phyloP scores from a whole-genome alignment of 2,113 vertebrate genomes.

The Amia ocellicauda region DNA sequence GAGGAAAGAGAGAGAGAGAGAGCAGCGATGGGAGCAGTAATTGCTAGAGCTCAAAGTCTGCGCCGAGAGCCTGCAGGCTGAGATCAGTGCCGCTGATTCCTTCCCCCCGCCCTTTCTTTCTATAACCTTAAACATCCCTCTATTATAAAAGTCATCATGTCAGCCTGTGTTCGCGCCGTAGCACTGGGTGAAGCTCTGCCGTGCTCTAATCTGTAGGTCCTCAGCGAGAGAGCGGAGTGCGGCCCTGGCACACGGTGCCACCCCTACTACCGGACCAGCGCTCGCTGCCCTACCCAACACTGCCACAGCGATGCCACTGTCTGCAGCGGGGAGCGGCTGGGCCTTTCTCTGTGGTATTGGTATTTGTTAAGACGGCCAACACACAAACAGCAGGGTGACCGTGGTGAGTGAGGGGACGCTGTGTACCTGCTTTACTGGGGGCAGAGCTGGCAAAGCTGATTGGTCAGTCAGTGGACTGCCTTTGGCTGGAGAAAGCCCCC shows the following conservation, averaged over 20 bases:
- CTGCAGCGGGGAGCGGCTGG: neutral
- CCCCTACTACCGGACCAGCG: too few relatives aligned
- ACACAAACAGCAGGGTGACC: too few relatives aligned
- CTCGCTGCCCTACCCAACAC: too few relatives aligned
- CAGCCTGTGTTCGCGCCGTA: slow-evolving; percentile 62
- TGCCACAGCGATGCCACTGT: too few relatives aligned
- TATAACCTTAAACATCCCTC: slow-evolving; percentile 77
- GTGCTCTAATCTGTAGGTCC: slow-evolving; percentile 49
- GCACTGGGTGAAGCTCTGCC: slow-evolving; percentile 67
- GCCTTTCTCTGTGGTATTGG: neutral
- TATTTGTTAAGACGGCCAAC: slow-evolving; percentile 21
- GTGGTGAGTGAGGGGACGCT: too few relatives aligned
- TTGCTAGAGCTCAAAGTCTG: slow-evolving; percentile 71
- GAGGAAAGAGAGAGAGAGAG: slow-evolving; percentile 47
- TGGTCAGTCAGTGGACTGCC: too few relatives aligned
- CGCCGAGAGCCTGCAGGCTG: slow-evolving; percentile 68
- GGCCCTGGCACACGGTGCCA: too few relatives aligned
- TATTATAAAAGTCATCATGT: slow-evolving; percentile 77
- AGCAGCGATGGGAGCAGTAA: slow-evolving; percentile 72
- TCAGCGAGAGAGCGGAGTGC: slow-evolving; percentile 27
- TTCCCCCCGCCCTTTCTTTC: slow-evolving; percentile 75
- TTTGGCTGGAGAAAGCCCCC: too few relatives aligned
- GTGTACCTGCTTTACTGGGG: too few relatives aligned
- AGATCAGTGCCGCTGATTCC: slow-evolving; percentile 78
- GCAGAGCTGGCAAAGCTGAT: too few relatives aligned